Evolutionary conservation across 2,888 invertebrate species (phyloP), one percentile per base, ranked within the genome.

Genomic region (Ornithoptera priamus): DNA sequence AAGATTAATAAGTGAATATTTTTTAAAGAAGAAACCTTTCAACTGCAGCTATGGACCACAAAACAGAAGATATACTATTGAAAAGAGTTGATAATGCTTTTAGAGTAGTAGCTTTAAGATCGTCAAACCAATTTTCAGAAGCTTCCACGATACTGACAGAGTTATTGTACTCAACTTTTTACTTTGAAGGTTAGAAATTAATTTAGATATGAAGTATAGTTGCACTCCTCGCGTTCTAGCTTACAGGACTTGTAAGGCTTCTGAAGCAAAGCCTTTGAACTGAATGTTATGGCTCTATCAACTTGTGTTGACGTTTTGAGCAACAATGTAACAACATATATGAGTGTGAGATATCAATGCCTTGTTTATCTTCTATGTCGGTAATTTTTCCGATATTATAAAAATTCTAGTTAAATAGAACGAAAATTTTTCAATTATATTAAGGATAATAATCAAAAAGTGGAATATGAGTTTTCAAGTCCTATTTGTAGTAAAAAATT

Each of bases 221-320:
- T 53, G 53, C 53, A 58, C 57, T 12, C 57, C n/a, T 58, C 15
- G 57, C 22, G n/a, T 22, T 58, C 20, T 24, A 58, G 57, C 15
- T 58, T 58, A 58, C n/a, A 58, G 22, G 22, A 24, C 10, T 58
- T 58, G 22, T 58, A 22, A 2, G 57, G 57, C 20, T 58, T 58
- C 57, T 24, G 22, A 22, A 22, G 57, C 57, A 58, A 58, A 58
- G 57, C 57, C 57, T 57, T 57, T 57, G 57, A 58, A 22, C 57
- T 58, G 22, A 58, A 15, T 22, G 22, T 5, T 57, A 7, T 22
- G 57, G 30, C 12, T 58, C 57, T 58, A 10, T 24, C 57, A 22
- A 22, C 57, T 22, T 24, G 18, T 53, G 57, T 58, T 22, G 15
- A 58, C 22, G 12, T 22, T 58, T 22, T 58, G 20, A 24, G 60